Evolutionary conservation across 2,888 invertebrate genomes (phyloP), one percentile per base, ranked within the genome.

Genomic region (Diarsia rubi): DNA sequence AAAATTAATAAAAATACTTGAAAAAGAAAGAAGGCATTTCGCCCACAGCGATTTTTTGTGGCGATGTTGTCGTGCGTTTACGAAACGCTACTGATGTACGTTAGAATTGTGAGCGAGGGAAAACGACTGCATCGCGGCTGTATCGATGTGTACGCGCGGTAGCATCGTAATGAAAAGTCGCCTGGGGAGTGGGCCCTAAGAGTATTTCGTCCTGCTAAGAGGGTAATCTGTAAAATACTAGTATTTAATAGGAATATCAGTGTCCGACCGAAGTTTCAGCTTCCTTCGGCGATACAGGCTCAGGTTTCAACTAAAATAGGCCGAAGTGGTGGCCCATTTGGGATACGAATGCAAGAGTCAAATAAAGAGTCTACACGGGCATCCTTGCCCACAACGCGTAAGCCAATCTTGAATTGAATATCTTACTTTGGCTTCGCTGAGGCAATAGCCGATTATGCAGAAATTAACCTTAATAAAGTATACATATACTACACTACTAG

Each of bases 1-100:
- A 94, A 90, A 79, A 72, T 31, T 11, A 75, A 69, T 65, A 19
- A 27, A 65, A 52, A 37, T 42, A 37, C n/a, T 62, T 31, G 27
- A 59, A n/a, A n/a, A n/a, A n/a, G n/a, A n/a, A n/a, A n/a, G n/a
- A n/a, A n/a, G n/a, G n/a, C n/a, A n/a, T n/a, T n/a, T n/a, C n/a
- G n/a, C n/a, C n/a, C n/a, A n/a, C n/a, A n/a, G n/a, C n/a, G n/a
- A n/a, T n/a, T n/a, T n/a, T n/a, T n/a, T n/a, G n/a, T n/a, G n/a
- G n/a, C n/a, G n/a, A n/a, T n/a, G n/a, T n/a, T n/a, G n/a, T n/a
- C n/a, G n/a, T n/a, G n/a, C n/a, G n/a, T n/a, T n/a, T n/a, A n/a
- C n/a, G n/a, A n/a, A n/a, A n/a, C n/a, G n/a, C n/a, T n/a, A n/a
- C n/a, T n/a, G n/a, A n/a, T n/a, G n/a, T n/a, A n/a, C n/a, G n/a